Conservation (phyloP, 2,888 invertebrate species). For the Agrochola macilenta region DNA sequence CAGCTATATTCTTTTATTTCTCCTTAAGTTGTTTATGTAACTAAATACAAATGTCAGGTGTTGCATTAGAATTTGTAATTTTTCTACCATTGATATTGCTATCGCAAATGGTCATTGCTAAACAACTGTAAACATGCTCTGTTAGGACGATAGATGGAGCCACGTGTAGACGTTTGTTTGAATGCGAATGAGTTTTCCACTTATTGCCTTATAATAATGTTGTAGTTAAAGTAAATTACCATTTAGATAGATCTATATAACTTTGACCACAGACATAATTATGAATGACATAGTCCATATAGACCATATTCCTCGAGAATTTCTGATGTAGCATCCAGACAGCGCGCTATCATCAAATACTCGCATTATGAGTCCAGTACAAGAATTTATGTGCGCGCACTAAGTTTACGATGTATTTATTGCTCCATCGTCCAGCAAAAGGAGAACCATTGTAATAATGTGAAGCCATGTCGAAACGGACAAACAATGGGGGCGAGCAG, state of each 20-base stretch:
- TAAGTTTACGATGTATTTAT: conserved; percentile 81
- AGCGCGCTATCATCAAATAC: conserved; percentile 68
- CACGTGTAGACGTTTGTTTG: conserved; percentile 49
- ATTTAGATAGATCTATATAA: conserved; percentile 39
- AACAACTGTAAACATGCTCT: conserved; percentile 64
- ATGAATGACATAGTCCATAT: conserved; percentile 3
- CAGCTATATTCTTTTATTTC: conserved; percentile 71
- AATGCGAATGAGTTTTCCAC: conserved; percentile 49
- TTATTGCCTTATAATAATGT: conserved; percentile 37
- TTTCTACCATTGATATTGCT: conserved; percentile 46
- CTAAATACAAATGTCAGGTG: conserved; percentile 52
- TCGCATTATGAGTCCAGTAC: conserved; percentile 71
- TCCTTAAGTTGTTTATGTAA: conserved; percentile 55
- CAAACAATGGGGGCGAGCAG: conserved; percentile 79
- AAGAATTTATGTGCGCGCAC: conserved; percentile 77
- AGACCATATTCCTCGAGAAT: conserved; percentile 13
- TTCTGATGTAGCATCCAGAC: conserved; percentile 38
- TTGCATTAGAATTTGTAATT: conserved; percentile 53
- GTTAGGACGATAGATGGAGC: conserved; percentile 71
- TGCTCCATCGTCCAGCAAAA: conserved; percentile 73
- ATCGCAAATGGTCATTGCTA: conserved; percentile 55
- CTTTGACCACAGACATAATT: conserved; percentile 7
- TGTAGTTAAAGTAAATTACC: conserved; percentile 25
- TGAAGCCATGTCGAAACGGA: conserved; percentile 75
- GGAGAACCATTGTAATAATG: conserved; percentile 73